Conservation (phyloP, 2,797 vertebrate genomes). For the Poecilia wingei region DNA sequence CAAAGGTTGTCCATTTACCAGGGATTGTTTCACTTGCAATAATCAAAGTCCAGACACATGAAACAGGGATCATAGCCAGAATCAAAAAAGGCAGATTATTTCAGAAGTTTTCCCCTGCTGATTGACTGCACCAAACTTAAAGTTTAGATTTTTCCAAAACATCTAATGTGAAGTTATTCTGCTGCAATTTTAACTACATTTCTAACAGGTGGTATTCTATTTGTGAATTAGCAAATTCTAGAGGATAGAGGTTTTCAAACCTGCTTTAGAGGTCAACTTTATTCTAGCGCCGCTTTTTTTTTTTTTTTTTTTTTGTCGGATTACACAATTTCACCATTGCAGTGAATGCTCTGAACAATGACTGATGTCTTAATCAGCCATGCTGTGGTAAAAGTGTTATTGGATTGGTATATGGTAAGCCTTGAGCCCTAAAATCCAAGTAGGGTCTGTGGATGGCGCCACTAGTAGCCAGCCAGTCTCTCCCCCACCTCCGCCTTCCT, state of each 20-base stretch:
- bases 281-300: background rate
- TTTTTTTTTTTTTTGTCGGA: background rate
- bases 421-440: conserved; percentile 70
- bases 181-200: background rate
- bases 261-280: background rate
- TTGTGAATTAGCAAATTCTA: background rate
- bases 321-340: background rate
- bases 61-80: background rate
- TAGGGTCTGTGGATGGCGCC: conserved; percentile 73
- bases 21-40: background rate
- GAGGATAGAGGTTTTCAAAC: background rate
- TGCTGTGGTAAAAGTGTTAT: conserved; percentile 43
- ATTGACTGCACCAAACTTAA: background rate
- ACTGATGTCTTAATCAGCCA: conserved; percentile 21
- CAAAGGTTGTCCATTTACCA: background rate
- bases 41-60: background rate
- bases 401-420: conserved; percentile 56
- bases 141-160: background rate
- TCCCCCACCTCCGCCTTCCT: conserved; percentile 58
- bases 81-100: background rate
- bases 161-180: background rate
- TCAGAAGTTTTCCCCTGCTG: background rate
- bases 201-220: background rate
- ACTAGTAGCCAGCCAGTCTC: conserved; percentile 73
- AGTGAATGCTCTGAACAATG: conserved; percentile 13